phyloP scores from a whole-genome alignment of 2,888 invertebrate genomes.

The Tuta absoluta region DNA sequence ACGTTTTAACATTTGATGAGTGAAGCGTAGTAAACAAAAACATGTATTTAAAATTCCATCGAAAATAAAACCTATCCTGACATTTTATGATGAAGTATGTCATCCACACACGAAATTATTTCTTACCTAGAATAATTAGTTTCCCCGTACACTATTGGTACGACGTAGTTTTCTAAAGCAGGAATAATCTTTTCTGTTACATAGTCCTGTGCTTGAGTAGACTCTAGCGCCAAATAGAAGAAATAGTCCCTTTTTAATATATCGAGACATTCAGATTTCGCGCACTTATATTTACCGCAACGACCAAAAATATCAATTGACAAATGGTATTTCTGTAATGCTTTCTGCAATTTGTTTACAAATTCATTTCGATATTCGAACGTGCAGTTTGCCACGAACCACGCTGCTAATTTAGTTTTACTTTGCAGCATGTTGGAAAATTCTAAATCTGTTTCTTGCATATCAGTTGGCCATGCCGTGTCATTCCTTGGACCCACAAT shows the following conservation, averaged over 20 bases:
- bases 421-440: not conserved
- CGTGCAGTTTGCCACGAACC: slow-evolving; percentile 17
- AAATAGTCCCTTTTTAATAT: slow-evolving; percentile 3
- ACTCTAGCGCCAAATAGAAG: slow-evolving; percentile 13
- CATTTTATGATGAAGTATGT: not conserved
- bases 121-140: slow-evolving; percentile 12
- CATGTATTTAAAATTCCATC: not conserved
- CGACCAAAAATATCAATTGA: slow-evolving; percentile 4
- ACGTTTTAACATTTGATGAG: not conserved
- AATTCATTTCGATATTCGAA: not conserved
- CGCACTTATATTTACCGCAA: not conserved
- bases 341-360: not conserved
- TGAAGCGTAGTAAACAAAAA: not conserved
- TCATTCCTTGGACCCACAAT: slow-evolving; percentile 4
- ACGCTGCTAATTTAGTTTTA: slow-evolving; percentile 1
- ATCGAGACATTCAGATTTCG: not conserved
- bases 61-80: not conserved
- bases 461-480: not conserved
- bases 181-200: slow-evolving; percentile 15
- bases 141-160: slow-evolving; percentile 11
- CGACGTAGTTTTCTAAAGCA: slow-evolving; percentile 3
- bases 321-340: not conserved
- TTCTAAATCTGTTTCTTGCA: not conserved
- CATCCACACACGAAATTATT: not conserved
- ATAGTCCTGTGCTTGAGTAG: not conserved